Percentiles rank a stretch among this genome's conserved stretches.
Conservation (phyloP, 2,888 invertebrate genomes). For the Dendrolimus houi region DNA sequence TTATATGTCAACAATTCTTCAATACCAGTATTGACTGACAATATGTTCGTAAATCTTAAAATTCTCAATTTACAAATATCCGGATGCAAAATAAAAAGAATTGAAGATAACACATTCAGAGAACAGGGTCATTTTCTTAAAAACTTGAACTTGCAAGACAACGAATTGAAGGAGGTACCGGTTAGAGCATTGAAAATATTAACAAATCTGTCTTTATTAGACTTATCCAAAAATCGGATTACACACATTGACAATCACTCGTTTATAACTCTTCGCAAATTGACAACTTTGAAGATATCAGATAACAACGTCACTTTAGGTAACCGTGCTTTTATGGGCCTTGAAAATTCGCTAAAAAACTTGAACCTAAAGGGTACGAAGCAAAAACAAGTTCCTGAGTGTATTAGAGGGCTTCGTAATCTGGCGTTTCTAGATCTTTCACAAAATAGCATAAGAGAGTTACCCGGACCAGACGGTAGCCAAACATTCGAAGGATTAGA, state of each 20-base stretch:
- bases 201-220: conserved; percentile 84
- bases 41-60: conserved; percentile 81
- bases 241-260: conserved; percentile 83
- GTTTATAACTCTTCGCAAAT: conserved; percentile 82
- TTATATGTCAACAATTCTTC: conserved; percentile 93
- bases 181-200: conserved; percentile 81
- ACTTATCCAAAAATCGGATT: conserved; percentile 89
- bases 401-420: conserved; percentile 84
- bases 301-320: conserved; percentile 90
- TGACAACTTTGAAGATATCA: conserved; percentile 89
- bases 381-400: conserved; percentile 87
- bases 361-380: conserved; percentile 91
- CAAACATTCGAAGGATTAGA: conserved; percentile 86
- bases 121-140: conserved; percentile 88
- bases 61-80: conserved; percentile 91
- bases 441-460: conserved; percentile 89
- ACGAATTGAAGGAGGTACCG: conserved; percentile 87
- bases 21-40: conserved; percentile 80
- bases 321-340: conserved; percentile 82
- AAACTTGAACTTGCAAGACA: conserved; percentile 91
- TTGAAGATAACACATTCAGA: conserved; percentile 85
- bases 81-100: conserved; percentile 83
- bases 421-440: conserved; percentile 93
- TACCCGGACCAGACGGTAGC: conserved; percentile 82
- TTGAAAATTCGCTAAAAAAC: conserved; percentile 90